phyloP scores from a whole-genome alignment of 2,888 invertebrate genomes.

The Morpho helenor region DNA sequence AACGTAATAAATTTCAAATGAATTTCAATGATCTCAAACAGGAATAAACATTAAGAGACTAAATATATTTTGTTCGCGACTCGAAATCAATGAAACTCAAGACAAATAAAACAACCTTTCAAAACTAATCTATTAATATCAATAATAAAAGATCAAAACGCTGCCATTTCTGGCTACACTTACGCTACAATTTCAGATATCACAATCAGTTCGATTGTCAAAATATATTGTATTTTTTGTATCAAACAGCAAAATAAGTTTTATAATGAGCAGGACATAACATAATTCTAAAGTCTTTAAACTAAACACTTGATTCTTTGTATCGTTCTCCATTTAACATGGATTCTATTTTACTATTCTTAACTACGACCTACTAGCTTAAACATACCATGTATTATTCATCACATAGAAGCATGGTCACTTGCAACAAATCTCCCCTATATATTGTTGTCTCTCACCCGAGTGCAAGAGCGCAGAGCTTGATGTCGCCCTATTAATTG shows the following conservation, averaged over 20 bases:
- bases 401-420: constrained; percentile 12
- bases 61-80: no score
- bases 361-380: constrained; percentile 2
- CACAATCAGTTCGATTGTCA: neutral
- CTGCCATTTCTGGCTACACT: constrained; percentile 25
- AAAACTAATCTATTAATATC: neutral
- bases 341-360: constrained; percentile 9
- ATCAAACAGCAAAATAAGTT: no score
- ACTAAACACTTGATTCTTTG: neutral
- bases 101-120: neutral
- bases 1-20: no score
- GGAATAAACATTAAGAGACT: no score
- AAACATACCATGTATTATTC: no score
- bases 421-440: neutral
- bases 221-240: no score
- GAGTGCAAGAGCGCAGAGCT: constrained; percentile 19
- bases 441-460: constrained; percentile 18
- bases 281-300: no score
- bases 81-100: neutral
- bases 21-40: no score
- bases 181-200: neutral
- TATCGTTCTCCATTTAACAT: constrained; percentile 2
- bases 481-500: constrained; percentile 21
- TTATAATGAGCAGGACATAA: no score
- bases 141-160: constrained; percentile 1